phyloP scores from a whole-genome alignment of 1,140 invertebrate species.

The Carposina sasakii region DNA sequence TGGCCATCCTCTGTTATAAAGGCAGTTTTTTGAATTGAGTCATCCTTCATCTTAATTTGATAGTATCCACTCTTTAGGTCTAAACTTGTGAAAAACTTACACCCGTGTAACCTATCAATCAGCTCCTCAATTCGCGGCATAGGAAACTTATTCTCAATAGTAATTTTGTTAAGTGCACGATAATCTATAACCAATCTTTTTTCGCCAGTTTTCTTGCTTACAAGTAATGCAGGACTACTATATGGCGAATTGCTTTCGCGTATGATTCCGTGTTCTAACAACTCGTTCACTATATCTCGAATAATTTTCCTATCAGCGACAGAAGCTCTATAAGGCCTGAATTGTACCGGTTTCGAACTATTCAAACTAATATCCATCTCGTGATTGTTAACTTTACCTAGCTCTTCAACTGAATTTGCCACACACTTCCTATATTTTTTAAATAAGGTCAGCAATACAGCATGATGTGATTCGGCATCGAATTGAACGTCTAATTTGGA shows the following conservation, averaged over 20 bases:
- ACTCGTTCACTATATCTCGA: conserved; percentile 12
- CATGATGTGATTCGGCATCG: background rate
- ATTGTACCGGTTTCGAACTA: background rate
- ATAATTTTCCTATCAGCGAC: conserved; percentile 1
- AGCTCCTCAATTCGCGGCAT: conserved; percentile 2
- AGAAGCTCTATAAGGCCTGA: conserved; percentile 3
- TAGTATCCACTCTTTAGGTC: conserved; percentile 8
- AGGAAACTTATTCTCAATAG: background rate
- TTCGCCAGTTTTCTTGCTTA: conserved; percentile 23
- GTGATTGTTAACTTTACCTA: conserved; percentile 3
- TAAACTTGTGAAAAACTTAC: conserved; percentile 1
- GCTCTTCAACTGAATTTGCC: background rate
- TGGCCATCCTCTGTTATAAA: conserved; percentile 33
- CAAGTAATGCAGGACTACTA: conserved; percentile 26
- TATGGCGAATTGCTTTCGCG: conserved; percentile 27
- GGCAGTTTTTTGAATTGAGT: conserved; percentile 26
- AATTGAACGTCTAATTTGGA: background rate
- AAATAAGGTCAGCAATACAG: background rate
- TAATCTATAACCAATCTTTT: background rate
- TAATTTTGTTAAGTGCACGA: background rate
- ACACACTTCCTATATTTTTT: background rate
- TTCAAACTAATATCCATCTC: conserved; percentile 2
- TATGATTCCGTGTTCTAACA: conserved; percentile 18
- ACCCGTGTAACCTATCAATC: conserved; percentile 1
- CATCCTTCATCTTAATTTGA: background rate